A percentile compares a stretch with the other conserved stretches of the same genome.
Evolutionary conservation across 1,140 invertebrate genomes (phyloP).

Genomic region (Idris sp.): DNA sequence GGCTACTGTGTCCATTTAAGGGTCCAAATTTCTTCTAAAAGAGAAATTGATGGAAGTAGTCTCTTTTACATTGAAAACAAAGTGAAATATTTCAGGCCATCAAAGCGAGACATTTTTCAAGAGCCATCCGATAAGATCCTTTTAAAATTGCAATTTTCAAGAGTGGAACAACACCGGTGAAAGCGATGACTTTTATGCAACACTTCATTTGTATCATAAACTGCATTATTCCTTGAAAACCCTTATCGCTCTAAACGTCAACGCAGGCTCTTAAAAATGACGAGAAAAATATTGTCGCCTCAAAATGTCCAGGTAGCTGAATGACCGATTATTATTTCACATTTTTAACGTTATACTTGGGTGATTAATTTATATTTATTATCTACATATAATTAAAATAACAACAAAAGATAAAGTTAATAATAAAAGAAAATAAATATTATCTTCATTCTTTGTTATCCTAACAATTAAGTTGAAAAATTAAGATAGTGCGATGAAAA

Average conservation of each 20-base stretch:
- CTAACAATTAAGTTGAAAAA: too few species aligned
- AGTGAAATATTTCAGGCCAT: background rate
- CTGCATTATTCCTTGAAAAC: slow-evolving; percentile 12
- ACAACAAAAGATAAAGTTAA: too few species aligned
- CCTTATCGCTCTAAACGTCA: slow-evolving; percentile 28
- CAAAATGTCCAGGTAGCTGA: slow-evolving; percentile 12
- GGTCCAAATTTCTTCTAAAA: too few species aligned
- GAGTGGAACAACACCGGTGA: slow-evolving; percentile 1
- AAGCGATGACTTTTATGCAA: slow-evolving; percentile 12
- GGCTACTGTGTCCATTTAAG: too few species aligned
- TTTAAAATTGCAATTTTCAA: slow-evolving; percentile 1
- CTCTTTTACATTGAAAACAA: too few species aligned
- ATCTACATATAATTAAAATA: too few species aligned
- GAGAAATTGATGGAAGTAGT: too few species aligned
- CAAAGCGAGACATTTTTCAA: background rate
- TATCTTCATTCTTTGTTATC: too few species aligned
- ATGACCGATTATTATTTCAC: background rate
- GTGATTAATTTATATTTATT: too few species aligned
- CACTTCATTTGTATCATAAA: slow-evolving; percentile 7
- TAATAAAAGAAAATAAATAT: slow-evolving; percentile 14
- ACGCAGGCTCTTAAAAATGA: slow-evolving; percentile 4
- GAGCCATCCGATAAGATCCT: slow-evolving; percentile 4
- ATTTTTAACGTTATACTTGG: slow-evolving; percentile 5
- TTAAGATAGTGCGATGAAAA: too few species aligned
- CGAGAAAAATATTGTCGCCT: slow-evolving; percentile 6